These are phyloP conservation scores for Anarhynchus alexandrinus DNA, from an alignment of 2,113 vertebrate species.

Conservation along the genomic window DNA sequence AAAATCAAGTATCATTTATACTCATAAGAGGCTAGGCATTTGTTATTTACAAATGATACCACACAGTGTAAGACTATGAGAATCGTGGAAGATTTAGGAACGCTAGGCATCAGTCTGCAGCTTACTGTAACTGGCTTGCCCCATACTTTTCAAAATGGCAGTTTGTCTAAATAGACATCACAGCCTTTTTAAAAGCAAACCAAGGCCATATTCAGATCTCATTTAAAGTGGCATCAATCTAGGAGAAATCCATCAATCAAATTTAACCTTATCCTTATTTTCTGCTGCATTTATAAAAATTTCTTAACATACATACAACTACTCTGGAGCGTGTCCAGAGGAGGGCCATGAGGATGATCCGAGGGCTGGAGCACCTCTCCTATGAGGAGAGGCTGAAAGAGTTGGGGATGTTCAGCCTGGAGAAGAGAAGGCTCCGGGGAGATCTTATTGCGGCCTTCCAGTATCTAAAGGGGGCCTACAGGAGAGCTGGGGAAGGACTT, in stretches of 20 bases:
- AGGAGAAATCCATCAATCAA: neutral
- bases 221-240: neutral
- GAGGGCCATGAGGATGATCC: no score
- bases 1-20: neutral
- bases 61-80: neutral
- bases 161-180: neutral
- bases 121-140: neutral
- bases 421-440: no score
- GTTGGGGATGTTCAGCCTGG: no score
- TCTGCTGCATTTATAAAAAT: neutral
- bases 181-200: neutral
- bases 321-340: no score
- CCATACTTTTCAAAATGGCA: neutral
- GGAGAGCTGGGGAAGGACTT: no score
- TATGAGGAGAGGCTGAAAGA: no score
- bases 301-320: neutral
- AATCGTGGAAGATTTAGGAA: neutral
- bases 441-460: no score
- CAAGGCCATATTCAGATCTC: neutral
- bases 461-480: no score
- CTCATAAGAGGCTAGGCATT: neutral
- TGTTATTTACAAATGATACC: neutral
- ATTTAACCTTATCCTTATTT: neutral
- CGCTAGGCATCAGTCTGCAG: neutral
- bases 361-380: no score